Evolutionary conservation across 2,113 vertebrate genomes (phyloP).

Genomic region (Hippocampus comes): DNA sequence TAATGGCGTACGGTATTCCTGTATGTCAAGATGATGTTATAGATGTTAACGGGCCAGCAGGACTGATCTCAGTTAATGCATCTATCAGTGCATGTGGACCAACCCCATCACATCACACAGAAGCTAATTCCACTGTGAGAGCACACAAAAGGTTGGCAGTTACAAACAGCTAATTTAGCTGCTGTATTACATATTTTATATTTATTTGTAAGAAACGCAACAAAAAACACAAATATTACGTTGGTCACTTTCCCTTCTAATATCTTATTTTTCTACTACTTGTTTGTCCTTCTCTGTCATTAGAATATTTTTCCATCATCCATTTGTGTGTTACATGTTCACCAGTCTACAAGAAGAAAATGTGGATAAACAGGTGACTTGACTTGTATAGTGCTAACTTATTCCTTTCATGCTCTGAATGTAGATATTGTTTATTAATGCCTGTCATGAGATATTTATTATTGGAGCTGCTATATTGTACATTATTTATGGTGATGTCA

Average conservation of each 20-base stretch:
- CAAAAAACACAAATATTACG: conserved; percentile 2
- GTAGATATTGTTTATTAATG: conserved; percentile 68
- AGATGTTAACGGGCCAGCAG: conserved; percentile 61
- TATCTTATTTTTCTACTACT: conserved; percentile 3
- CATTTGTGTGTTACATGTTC: conserved; percentile 29
- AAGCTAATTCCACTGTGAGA: conserved; percentile 20
- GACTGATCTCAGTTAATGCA: conserved; percentile 60
- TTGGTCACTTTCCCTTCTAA: conserved; percentile 2
- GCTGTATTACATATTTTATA: conserved; percentile 34
- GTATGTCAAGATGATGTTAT: not conserved
- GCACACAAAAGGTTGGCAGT: conserved; percentile 9
- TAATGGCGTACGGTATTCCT: conserved; percentile 13
- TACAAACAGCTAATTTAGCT: not conserved
- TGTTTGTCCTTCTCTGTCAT: conserved; percentile 15
- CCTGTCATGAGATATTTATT: conserved; percentile 57
- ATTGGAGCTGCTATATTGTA: conserved; percentile 69
- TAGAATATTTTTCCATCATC: conserved; percentile 29
- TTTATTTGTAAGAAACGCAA: conserved; percentile 35
- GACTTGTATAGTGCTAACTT: conserved; percentile 58
- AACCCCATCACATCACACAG: conserved; percentile 13
- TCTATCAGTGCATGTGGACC: conserved; percentile 32
- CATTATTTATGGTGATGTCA: conserved; percentile 61
- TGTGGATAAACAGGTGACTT: conserved; percentile 44
- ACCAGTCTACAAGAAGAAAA: conserved; percentile 26
- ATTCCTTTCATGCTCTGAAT: conserved; percentile 58